phyloP scores from a whole-genome alignment of 2,113 vertebrate species.

The Clupea harengus region DNA sequence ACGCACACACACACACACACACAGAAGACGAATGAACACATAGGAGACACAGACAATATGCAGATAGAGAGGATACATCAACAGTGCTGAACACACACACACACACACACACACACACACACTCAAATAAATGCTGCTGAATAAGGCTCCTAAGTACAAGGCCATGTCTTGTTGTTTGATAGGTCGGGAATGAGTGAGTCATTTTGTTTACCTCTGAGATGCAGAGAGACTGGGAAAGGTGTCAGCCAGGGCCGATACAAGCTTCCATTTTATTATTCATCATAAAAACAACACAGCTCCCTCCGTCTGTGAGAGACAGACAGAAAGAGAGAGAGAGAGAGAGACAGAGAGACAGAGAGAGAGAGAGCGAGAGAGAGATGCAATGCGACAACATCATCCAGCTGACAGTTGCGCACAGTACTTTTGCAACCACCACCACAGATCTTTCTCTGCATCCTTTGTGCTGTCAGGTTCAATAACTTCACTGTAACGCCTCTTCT shows the following conservation, averaged over 20 bases:
- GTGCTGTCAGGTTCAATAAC: constrained; percentile 1
- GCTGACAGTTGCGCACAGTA: not conserved
- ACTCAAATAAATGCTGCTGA: not conserved
- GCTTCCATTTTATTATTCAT: constrained; percentile 28
- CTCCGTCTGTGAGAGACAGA: not conserved
- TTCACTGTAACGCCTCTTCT: not conserved
- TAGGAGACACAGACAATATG: not conserved
- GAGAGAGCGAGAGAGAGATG: not conserved
- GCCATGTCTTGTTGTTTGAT: not conserved
- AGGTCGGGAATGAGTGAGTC: constrained; percentile 30
- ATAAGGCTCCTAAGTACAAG: not conserved
- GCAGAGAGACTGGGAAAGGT: not conserved
- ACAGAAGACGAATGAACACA: not conserved
- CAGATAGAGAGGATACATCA: not conserved
- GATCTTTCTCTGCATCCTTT: not conserved
- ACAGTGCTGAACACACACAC: not conserved
- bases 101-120: not conserved
- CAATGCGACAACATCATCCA: not conserved
- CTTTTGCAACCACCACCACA: not conserved
- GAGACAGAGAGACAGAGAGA: not conserved
- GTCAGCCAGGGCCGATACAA: constrained; percentile 19
- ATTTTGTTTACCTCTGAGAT: constrained; percentile 35
- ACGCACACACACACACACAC: not conserved
- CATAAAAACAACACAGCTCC: not conserved
- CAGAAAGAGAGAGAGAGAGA: not conserved